Conservation (phyloP, 1,140 invertebrate genomes). For the Nasonia longicornis region DNA sequence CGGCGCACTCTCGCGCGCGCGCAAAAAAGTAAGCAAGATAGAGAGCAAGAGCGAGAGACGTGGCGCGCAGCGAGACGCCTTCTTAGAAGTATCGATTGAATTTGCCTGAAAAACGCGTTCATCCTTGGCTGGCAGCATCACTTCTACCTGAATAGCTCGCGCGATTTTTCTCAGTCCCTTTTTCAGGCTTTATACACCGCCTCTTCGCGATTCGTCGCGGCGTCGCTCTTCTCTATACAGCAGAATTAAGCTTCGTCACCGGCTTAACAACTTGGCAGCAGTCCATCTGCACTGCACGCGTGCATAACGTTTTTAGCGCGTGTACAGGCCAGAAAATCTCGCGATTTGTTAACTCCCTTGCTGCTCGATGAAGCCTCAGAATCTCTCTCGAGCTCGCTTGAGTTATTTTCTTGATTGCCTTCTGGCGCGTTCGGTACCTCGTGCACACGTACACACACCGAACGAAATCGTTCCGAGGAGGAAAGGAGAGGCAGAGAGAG, state of each 20-base stretch:
- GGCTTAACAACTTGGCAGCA: slow-evolving; percentile 27
- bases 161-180: slow-evolving; percentile 19
- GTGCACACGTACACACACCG: not conserved
- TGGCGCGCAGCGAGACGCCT: not conserved
- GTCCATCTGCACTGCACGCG: not conserved
- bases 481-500: not conserved
- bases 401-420: slow-evolving; percentile 44
- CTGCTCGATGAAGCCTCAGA: not conserved
- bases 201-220: slow-evolving; percentile 13
- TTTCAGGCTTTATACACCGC: not conserved
- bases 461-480: not conserved
- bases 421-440: slow-evolving; percentile 14
- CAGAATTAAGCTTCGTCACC: slow-evolving; percentile 27
- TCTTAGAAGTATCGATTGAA: slow-evolving; percentile 18
- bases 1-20: not conserved
- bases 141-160: slow-evolving; percentile 1
- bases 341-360: slow-evolving; percentile 24
- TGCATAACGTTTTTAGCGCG: not conserved
- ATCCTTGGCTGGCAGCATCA: slow-evolving; percentile 14
- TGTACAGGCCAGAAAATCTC: not conserved
- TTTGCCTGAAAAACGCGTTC: slow-evolving; percentile 13
- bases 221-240: not conserved
- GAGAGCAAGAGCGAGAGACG: not conserved
- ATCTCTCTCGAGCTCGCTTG: slow-evolving; percentile 12
- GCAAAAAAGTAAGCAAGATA: slow-evolving; percentile 3